Base-by-base conservation (phyloP, 2,888 invertebrate genomes). In the Bugulina stolonifera region DNA sequence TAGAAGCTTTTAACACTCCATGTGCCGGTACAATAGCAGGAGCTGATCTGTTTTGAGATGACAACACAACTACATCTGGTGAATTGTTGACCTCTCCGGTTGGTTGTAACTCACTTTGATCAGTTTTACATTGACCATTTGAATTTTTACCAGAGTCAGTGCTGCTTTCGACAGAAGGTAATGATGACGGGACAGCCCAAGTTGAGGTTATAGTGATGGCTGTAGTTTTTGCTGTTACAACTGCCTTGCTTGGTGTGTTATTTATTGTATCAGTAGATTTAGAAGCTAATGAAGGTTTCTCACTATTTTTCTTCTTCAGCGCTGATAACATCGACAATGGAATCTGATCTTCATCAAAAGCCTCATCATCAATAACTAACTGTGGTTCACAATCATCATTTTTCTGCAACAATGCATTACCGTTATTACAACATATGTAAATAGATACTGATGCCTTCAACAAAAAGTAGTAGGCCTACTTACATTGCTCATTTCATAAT, bases 311-410 rank as follows among this genome's bases (percentile, higher is more conserved):
- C 22, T 34, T 64, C 27, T 64, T 64, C 10, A 64, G 34, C 18
- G 43, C 43, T 10, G 43, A 43, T 18, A 43, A 43, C 32, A 25
- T 64, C 10, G 64, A 64, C 14, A 64, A 32, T 29, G 64, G 64
- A 64, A 64, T 64, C 27, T 64, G 64, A n/a, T 64, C 64, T 64
- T 64, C 64, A 64, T 64, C 57, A n/a, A 57, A 3, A 10, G 57
- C 14, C 5, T 57, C 64, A 14, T 64, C 64, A 25, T 25, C 32
- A n/a, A 10, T 27, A n/a, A 27, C n/a, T 32, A 10, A 25, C 64
- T 64, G 5, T 27, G 14, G 14, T 2, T 14, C 32, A 14, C 2
- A 25, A 52, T 52, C 10, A 22, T 52, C 52, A 5, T 23, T 5
- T 57, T 25, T 25, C 57, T 23, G 23, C 25, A 5, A 23, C n/a